Base-by-base conservation (phyloP, 2,113 vertebrate genomes). In the Labeo rohita region DNA sequence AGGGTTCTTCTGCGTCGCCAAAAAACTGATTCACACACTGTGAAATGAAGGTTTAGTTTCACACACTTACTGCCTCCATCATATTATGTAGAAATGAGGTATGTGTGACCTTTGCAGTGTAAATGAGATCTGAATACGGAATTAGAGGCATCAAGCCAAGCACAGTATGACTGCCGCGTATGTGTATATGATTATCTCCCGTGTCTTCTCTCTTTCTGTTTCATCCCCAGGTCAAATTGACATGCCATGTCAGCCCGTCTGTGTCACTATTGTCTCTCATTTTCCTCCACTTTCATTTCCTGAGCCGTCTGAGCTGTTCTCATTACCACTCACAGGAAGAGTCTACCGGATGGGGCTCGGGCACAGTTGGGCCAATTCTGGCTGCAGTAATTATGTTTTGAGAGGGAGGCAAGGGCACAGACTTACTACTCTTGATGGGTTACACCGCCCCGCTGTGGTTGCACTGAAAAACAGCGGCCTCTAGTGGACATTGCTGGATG, bases 181-280 rank as follows among this genome's bases (percentile, higher is more conserved):
- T 68, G 65, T 75, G 36, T 28, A 49, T 36, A 16, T 90, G 84
- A 88, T 90, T 84, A 83, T 63, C 52, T 47, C 84, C 23, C 49
- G 45, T 49, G 52, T 50, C 47, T 78, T 49, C 34, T 65, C 87
- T 85, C 74, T 78, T 85, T 89, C 82, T 84, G 88, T 85, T 84
- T 93, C 70, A 91, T 93, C 84, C 88, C 89, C 84, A 90, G 90
- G 91, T 92, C 87, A 87, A 90, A 91, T 78, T 88, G 83, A 88
- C 89, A 81, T 80, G 47, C 75, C 88, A 83, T 87, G 88, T 88
- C 88, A 89, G 18, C 89, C 88, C 87, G 74, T 88, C 83, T 79
- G 61, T 87, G 81, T 90, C 87, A 84, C 84, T 80, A 77, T 88
- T 91, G 88, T 85, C 89, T 89, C 85, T 89, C 88, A 88, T 91